Conservation (phyloP, 2,113 vertebrate genomes). For the Rhabdomys dilectus region DNA sequence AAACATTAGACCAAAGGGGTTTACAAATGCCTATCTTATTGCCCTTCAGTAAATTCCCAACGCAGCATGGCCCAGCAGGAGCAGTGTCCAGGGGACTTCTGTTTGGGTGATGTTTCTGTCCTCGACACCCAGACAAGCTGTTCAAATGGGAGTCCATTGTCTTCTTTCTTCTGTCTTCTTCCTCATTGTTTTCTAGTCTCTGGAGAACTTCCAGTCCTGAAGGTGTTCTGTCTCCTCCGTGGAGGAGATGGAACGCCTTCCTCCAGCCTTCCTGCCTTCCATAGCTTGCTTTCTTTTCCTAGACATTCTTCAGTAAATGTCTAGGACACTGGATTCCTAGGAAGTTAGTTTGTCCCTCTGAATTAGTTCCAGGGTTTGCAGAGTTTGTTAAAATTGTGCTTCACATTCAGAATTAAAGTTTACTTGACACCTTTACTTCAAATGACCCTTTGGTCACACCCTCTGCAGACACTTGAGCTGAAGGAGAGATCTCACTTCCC, state of each 20-base stretch:
- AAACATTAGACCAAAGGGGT: constrained; percentile 33
- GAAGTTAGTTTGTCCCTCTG: not conserved
- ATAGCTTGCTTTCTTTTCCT: not conserved
- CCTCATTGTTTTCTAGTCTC: not conserved
- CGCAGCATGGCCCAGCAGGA: not conserved
- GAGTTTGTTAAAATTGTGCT: not conserved
- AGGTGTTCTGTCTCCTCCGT: not conserved
- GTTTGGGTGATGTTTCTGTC: not conserved
- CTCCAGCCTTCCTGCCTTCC: not conserved
- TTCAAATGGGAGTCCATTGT: not conserved
- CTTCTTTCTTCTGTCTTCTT: not conserved
- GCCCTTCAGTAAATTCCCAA: not conserved
- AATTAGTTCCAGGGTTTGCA: not conserved
- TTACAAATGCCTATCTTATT: not conserved
- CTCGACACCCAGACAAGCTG: not conserved
- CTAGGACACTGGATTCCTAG: not conserved
- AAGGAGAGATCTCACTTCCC: not conserved
- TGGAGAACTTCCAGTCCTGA: not conserved
- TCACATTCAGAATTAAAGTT: not conserved
- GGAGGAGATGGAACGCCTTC: not conserved
- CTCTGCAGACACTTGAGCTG: not conserved
- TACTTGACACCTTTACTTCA: not conserved
- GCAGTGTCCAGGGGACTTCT: not conserved
- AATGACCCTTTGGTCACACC: not conserved
- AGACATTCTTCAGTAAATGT: not conserved